Base-by-base conservation (phyloP, 2,888 invertebrate species). In the Harpalus rubripes region DNA sequence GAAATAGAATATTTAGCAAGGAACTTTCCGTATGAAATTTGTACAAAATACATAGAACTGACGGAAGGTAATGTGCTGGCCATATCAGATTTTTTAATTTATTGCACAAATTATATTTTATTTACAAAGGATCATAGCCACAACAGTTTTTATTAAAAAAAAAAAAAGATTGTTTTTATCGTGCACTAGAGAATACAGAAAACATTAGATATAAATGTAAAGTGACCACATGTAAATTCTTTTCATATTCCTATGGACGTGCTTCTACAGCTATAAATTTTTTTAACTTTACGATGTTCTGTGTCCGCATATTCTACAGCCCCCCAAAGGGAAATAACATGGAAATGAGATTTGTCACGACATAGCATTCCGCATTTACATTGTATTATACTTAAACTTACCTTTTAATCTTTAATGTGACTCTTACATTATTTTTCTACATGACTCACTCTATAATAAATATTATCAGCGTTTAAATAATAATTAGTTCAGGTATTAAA, bases 271-370 rank as follows among this genome's bases (percentile, higher is more conserved):
- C 59, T 7, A 59, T 59, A 59, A 8, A 4, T 16, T 59, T 59
- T 59, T 59, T 59, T 16, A 59, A 59, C 16, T 59, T 59, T 59
- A 59, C 18, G 59, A 59, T 59, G 59, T 59, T 7, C 59, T 59
- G 16, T 59, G 59, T 59, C 59, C 59, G 18, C 58, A 59, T n/a
- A 59, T 59, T 16, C 4, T 59, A 59, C 59, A 59, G 6, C 59
- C 59, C 59, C 16, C 59, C 15, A 15, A 16, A 59, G 59, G 7
- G 16, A 59, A 59, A 59, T 59, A 59, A 8, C 16, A 18, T 7
- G 59, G 18, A 59, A 59, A 59, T 59, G 59, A 59, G 59, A 16
- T 15, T 18, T 6, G 7, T 8, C 59, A 59, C 59, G 59, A 59
- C 59, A 59, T 59, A 18, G 7, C 59, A 59, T 59, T 8, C n/a